Conservation (phyloP, 2,888 invertebrate genomes). For the Eupithecia insigniata region DNA sequence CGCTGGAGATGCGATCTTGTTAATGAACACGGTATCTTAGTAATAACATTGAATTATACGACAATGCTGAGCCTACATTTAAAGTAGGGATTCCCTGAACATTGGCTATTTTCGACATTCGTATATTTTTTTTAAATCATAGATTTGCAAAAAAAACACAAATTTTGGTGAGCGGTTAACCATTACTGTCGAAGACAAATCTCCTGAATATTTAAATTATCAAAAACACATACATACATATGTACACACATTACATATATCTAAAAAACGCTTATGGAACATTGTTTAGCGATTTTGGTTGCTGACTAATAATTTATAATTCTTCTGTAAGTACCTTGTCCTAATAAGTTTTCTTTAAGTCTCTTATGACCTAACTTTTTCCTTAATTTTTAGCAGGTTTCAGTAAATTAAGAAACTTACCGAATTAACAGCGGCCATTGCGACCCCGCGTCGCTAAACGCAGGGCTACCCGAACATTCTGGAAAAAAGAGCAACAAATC, state of each 20-base stretch:
- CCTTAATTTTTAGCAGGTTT: background rate
- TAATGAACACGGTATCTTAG: slow-evolving; percentile 58
- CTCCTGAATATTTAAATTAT: background rate
- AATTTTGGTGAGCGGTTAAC: background rate
- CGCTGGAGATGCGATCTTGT: slow-evolving; percentile 60
- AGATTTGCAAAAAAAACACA: background rate
- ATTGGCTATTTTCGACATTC: slow-evolving; percentile 41
- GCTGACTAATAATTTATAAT: background rate
- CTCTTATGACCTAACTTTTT: background rate
- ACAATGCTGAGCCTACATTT: slow-evolving; percentile 51
- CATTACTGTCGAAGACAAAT: background rate
- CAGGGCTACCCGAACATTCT: slow-evolving; percentile 69
- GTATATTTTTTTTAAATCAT: too few relatives aligned
- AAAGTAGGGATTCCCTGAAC: slow-evolving; percentile 45
- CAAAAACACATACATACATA: background rate
- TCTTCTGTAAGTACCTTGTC: background rate
- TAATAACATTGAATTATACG: slow-evolving; percentile 58
- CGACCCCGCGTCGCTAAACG: slow-evolving; percentile 70
- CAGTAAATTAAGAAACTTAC: slow-evolving; percentile 71
- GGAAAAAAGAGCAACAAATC: slow-evolving; percentile 62
- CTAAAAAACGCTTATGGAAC: background rate
- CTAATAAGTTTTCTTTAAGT: background rate
- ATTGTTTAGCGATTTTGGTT: background rate
- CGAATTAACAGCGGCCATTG: slow-evolving; percentile 88
- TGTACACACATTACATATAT: too few relatives aligned